Conservation (phyloP, 1,140 invertebrate species). For the Stratiolaelaps scimitus region DNA sequence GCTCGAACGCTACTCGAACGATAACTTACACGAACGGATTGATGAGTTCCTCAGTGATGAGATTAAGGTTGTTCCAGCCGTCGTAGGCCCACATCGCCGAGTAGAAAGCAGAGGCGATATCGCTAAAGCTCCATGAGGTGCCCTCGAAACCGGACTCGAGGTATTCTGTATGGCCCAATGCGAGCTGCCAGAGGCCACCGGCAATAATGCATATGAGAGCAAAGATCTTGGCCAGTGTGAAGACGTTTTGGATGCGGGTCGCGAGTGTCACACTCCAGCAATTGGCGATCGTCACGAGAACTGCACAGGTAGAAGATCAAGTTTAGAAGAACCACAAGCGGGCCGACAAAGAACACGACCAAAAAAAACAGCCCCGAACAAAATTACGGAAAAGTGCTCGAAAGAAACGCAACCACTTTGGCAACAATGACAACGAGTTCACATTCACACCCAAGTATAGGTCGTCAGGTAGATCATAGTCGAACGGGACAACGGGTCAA, state of each 20-base stretch:
- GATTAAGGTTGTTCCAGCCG: conserved; percentile 95
- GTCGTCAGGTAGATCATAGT: background rate
- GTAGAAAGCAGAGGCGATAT: conserved; percentile 78
- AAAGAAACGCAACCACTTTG: too few relatives aligned
- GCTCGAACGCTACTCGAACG: background rate
- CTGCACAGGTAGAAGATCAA: conserved; percentile 44
- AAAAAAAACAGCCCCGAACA: too few relatives aligned
- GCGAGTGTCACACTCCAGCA: conserved; percentile 73
- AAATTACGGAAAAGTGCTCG: too few relatives aligned
- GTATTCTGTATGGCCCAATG: conserved; percentile 49
- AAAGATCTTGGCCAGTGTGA: conserved; percentile 69
- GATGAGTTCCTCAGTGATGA: conserved; percentile 97
- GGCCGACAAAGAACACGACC: too few relatives aligned
- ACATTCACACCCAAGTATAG: background rate
- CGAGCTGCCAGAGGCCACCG: conserved; percentile 66
- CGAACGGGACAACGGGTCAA: background rate
- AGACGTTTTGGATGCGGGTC: conserved; percentile 73
- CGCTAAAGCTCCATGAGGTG: conserved; percentile 54
- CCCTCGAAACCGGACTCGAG: conserved; percentile 62
- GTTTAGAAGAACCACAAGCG: too few relatives aligned
- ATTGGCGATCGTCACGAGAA: conserved; percentile 73
- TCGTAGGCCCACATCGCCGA: conserved; percentile 89
- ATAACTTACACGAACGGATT: conserved; percentile 72
- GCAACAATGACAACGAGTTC: background rate
- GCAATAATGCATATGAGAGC: conserved; percentile 64